Evolutionary conservation across 2,797 vertebrate species (phyloP), one percentile per base, ranked within the genome.

Genomic region (Catharus ustulatus): DNA sequence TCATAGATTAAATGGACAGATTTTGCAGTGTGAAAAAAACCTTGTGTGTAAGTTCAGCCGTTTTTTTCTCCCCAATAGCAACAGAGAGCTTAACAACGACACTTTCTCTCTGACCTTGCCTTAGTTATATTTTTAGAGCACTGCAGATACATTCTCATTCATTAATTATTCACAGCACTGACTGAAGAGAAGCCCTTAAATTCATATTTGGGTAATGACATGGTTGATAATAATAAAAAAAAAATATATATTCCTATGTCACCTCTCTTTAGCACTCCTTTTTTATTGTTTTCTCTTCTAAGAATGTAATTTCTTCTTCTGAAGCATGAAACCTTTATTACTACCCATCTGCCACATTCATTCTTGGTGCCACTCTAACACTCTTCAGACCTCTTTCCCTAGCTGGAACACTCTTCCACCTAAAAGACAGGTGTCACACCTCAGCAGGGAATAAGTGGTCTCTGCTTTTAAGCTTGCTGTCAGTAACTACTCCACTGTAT

Each of bases 81-180:
- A 34, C 16, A 49, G 63, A 51, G 54, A 67, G 26, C 16, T 54
- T 87, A 66, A 55, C 27, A 90, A 79, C 84, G 36, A 62, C 46
- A 27, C 42, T 84, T 94, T 71, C 20, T 63, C 48, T 81, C 55
- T 92, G 86, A 69, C 67, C 48, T 82, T 90, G 36, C 43, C 36
- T 73, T 42, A 27, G 45, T 74, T 75, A 15, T 75, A 84, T 81
- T 90, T 66, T 86, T 78, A 79, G 62, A 78, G 40, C 48, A 67
- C 26, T 75, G 57, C 26, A 87, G 59, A 57, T 67, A 79, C 15
- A 34, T 83, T 84, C 64, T 87, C 38, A n/a, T 38, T 81, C 23
- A 58, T 92, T 68, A 84, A 84, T 95, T 88, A 90, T 83, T 92
- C 55, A 84, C 34, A 80, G 38, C 57, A 49, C 11, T 38, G 51